Evolutionary conservation across 2,797 vertebrate genomes (phyloP).

Genomic region (Sparus aurata): DNA sequence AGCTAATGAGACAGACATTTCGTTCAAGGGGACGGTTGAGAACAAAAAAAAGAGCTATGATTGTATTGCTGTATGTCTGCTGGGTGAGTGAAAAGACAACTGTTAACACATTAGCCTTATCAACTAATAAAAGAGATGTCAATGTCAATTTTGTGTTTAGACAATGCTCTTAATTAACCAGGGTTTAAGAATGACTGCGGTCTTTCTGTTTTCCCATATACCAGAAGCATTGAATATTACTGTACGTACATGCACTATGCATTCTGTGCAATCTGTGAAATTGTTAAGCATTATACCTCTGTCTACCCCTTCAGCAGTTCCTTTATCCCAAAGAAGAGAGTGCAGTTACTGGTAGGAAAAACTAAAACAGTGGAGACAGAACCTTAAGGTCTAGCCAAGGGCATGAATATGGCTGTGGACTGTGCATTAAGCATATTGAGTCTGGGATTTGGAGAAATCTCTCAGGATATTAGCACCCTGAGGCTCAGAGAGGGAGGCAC

Average conservation of each 20-base stretch:
- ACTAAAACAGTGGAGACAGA: conserved; percentile 23
- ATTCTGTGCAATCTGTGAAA: neutral
- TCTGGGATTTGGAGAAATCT: conserved; percentile 63
- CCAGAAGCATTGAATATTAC: neutral
- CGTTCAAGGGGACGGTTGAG: too few species aligned
- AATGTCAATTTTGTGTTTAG: neutral
- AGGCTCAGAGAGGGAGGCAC: conserved; percentile 22
- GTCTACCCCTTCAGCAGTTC: neutral
- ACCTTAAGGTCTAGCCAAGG: conserved; percentile 36
- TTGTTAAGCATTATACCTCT: neutral
- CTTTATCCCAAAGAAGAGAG: conserved; percentile 6
- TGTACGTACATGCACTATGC: neutral
- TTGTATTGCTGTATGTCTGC: neutral
- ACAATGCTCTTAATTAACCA: too few species aligned
- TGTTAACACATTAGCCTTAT: too few species aligned
- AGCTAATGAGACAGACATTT: neutral
- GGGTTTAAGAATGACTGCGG: neutral
- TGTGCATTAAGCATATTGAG: conserved; percentile 53
- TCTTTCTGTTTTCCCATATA: neutral
- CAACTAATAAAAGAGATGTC: neutral
- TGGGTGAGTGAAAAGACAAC: neutral
- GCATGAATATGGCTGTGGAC: conserved; percentile 31
- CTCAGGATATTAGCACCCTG: conserved; percentile 57
- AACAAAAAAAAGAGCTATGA: too few species aligned
- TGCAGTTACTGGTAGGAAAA: conserved; percentile 6